A percentile compares a stretch with the other conserved stretches of the same genome.
These are phyloP conservation scores for Podarcis siculus DNA, from an alignment of 2,797 vertebrate species.

Conservation along the genomic window DNA sequence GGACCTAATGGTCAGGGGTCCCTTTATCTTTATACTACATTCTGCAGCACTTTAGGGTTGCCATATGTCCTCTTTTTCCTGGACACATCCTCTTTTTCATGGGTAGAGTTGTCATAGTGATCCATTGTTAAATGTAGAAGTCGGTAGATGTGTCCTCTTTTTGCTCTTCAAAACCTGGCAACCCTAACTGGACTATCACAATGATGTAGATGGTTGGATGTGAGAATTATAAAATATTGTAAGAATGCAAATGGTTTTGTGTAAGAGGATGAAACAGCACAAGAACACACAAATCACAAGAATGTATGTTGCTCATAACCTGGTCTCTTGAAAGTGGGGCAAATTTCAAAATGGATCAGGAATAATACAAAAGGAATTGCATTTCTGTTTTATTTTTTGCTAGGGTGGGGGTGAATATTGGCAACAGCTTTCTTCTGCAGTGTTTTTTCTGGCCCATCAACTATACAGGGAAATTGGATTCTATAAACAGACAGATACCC, in stretches of 20 bases:
- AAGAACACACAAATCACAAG: background rate
- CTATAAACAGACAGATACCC: background rate
- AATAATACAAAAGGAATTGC: background rate
- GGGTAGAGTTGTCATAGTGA: too few relatives aligned
- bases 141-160: too few relatives aligned
- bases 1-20: too few relatives aligned
- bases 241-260: background rate
- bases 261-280: background rate
- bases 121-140: too few relatives aligned
- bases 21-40: background rate
- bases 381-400: background rate
- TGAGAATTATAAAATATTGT: background rate
- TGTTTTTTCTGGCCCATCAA: background rate
- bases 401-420: background rate
- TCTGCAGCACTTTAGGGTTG: background rate
- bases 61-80: too few relatives aligned
- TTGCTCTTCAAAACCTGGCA: too few relatives aligned
- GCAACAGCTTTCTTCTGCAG: background rate
- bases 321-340: background rate
- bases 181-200: background rate
- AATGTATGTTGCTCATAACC: background rate
- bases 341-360: background rate
- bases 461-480: background rate
- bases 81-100: too few relatives aligned
- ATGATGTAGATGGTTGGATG: background rate